phyloP scores from a whole-genome alignment of 2,113 vertebrate genomes.

The Tragelaphus scriptus region DNA sequence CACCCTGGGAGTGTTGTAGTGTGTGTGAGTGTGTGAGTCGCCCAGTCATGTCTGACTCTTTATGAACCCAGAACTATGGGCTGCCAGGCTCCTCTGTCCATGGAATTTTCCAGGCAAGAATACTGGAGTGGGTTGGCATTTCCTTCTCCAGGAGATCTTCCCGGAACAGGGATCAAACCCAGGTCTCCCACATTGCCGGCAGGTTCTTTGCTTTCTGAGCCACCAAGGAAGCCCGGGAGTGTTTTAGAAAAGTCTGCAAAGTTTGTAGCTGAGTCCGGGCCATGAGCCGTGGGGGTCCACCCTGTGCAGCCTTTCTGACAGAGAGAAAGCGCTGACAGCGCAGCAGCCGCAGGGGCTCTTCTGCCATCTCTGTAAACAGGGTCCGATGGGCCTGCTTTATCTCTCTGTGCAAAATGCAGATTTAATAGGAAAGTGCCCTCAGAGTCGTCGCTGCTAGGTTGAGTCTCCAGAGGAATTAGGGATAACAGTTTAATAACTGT shows the following conservation, averaged over 20 bases:
- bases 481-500: constrained; percentile 66
- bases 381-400: constrained; percentile 8
- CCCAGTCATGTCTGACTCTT: neutral
- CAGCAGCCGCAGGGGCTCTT: neutral
- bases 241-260: neutral
- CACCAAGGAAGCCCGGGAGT: neutral
- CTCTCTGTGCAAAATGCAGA: constrained; percentile 55
- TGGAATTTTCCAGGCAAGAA: neutral
- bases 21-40: neutral
- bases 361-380: neutral
- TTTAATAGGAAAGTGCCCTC: constrained; percentile 46
- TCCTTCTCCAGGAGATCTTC: neutral
- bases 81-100: neutral
- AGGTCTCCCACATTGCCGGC: neutral
- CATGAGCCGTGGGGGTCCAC: neutral
- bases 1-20: neutral
- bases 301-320: neutral
- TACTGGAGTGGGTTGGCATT: neutral
- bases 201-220: neutral
- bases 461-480: constrained; percentile 34
- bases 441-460: constrained; percentile 18
- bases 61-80: neutral
- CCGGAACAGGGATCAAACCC: neutral
- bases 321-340: constrained; percentile 12
- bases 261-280: neutral